Evolutionary conservation across 2,797 vertebrate genomes (phyloP), one percentile per base, ranked within the genome.

Genomic region (Takifugu rubripes): DNA sequence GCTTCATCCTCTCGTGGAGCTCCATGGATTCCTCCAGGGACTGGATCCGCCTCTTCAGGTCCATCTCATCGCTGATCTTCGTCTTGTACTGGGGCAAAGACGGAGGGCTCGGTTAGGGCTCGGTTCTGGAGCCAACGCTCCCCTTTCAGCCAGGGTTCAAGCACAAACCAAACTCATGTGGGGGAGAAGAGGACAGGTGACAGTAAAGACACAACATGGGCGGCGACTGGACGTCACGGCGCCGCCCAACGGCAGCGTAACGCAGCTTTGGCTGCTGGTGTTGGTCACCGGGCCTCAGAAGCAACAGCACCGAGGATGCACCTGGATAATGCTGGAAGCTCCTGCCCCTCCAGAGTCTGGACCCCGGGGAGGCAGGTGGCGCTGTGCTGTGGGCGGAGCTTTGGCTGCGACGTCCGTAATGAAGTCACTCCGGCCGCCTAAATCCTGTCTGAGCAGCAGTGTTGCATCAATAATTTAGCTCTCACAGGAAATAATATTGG

Each of bases 21-120:
- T 98, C 96, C 84, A 98, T 88, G 24, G 96, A 97, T 46, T 98
- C 94, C 86, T 99, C 97, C 74, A 99, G 89, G 36, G 93, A 93
- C 79, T 98, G 94, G 74, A 98, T 96, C 84, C 94, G 93, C 72
- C 91, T 90, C 89, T 93, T 95, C 69, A 99, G 92, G 85, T 99
- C 96, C 79, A 93, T 89, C 88, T 99, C 96, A 55, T 98, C 96
- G 8, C 92, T 94, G 82, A 99, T 94, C 89, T 93, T 96, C 73
- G 87, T 92, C 88, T 98, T 98, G 86, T 96, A 98, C 50, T 95
- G 92, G 46, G 93, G 58, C 42, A 57, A 25, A 59, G 10, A 36
- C 0, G 17, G 12, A 48, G 44, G 21, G 21, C 12, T 48, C 24
- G 2, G 11, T 48, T 48, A 25, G 24, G 11, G 7, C 8, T 11